These are phyloP conservation scores for Microplitis deprimator DNA, from an alignment of 2,888 invertebrate species.

Conservation along the genomic window DNA sequence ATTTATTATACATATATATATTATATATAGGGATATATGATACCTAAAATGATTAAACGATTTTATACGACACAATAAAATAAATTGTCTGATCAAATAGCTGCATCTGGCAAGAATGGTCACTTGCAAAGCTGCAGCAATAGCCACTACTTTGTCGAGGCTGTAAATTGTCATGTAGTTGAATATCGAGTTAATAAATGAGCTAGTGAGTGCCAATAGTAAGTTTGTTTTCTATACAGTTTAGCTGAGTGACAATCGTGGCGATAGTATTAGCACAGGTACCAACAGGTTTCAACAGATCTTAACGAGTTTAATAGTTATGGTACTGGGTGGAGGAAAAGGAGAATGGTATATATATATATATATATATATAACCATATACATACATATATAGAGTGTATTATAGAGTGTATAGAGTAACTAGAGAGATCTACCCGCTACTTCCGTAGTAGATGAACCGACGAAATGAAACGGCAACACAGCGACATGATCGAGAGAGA, in stretches of 20 bases:
- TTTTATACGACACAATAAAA: background rate
- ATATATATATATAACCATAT: background rate
- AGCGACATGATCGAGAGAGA: constrained; percentile 55
- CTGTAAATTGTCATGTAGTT: constrained; percentile 15
- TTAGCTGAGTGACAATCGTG: constrained; percentile 6
- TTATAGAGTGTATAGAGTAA: constrained; percentile 12
- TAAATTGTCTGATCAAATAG: background rate
- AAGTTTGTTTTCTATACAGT: constrained; percentile 11
- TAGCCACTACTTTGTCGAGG: too few relatives aligned
- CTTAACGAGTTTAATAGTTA: background rate
- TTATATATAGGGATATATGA: background rate
- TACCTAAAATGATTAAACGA: background rate
- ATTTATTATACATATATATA: background rate
- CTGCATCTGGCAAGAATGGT: background rate
- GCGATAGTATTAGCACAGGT: constrained; percentile 12
- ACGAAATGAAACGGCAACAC: constrained; percentile 24
- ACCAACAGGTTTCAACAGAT: constrained; percentile 9
- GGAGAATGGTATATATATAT: constrained; percentile 5
- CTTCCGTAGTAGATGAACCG: constrained; percentile 27
- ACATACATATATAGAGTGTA: constrained; percentile 12
- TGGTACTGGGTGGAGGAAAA: background rate
- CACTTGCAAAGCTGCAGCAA: background rate
- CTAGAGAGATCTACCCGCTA: constrained; percentile 10
- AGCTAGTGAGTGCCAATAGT: constrained; percentile 20
- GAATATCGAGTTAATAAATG: background rate